Evolutionary conservation across 1,140 invertebrate species (phyloP).

Genomic region (Ephestia elutella): DNA sequence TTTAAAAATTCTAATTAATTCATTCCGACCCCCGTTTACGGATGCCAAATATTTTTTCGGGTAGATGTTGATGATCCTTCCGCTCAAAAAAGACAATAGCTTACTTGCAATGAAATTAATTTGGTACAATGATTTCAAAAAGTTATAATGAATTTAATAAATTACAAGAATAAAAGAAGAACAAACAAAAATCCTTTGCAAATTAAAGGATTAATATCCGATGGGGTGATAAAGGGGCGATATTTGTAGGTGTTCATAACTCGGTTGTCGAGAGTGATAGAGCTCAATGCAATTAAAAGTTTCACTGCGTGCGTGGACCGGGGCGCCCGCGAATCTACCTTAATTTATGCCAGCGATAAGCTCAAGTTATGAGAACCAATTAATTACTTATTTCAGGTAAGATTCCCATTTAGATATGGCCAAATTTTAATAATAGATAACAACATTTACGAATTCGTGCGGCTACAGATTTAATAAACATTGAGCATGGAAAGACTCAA

Average conservation of each 20-base stretch:
- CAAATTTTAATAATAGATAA: conserved; percentile 33
- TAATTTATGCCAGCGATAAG: conserved; percentile 71
- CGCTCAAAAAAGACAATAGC: background rate
- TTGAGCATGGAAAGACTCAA: background rate
- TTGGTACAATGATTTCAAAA: background rate
- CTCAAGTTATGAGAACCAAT: conserved; percentile 68
- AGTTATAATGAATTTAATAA: background rate
- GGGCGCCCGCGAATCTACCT: conserved; percentile 59
- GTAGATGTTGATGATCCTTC: conserved; percentile 1
- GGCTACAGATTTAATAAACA: background rate
- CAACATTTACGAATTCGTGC: conserved; percentile 13
- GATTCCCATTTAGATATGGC: conserved; percentile 46
- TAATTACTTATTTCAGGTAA: conserved; percentile 69
- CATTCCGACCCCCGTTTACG: conserved; percentile 21
- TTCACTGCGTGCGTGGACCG: conserved; percentile 69
- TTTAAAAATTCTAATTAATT: conserved; percentile 43
- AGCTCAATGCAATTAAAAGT: conserved; percentile 73
- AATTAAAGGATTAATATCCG: background rate
- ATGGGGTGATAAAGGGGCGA: conserved; percentile 20
- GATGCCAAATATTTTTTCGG: conserved; percentile 23
- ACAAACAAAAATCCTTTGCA: background rate
- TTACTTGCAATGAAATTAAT: background rate
- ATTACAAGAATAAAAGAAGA: background rate
- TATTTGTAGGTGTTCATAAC: conserved; percentile 50
- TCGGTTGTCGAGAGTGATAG: conserved; percentile 66